Evolutionary conservation across 2,113 vertebrate species (phyloP), one percentile per base, ranked within the genome.

Genomic region (Notothenia rossii): DNA sequence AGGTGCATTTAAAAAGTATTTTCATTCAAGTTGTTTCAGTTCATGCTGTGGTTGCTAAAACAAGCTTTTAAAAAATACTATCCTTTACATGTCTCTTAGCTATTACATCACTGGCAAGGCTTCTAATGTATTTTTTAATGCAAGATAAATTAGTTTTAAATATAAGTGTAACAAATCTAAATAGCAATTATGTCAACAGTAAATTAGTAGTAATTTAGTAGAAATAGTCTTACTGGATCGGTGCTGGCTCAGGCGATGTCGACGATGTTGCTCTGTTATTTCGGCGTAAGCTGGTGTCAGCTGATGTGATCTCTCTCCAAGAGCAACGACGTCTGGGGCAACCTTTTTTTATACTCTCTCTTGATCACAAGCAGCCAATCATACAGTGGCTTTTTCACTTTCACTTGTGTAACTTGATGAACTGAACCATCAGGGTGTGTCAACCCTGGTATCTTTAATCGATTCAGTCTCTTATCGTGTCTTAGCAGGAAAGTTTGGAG

Each of bases 401-500:
- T 29, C 25, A 29, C 25, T 29, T 29, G 25, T 29, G 25, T 29
- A 29, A 29, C 25, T 3, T 29, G 25, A 29, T 29, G 29, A 29
- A 29, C 3, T 40, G 36, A 25, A 25, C 25, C 25, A 25, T 25
- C 25, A 25, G 25, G 25, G 25, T 25, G 25, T 25, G 25, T 25
- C 25, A 25, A 25, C 25, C 25, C 25, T 25, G 25, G 25, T 25
- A 25, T 25, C 2, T 25, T 3, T 25, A 3, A 25, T 25, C 25
- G 25, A 25, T 3, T 25, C 25, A 25, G 25, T 25, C 25, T 25
- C 2, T 22, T 45, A 4, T 40, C 36, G 98, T 99, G 98, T 99
- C 98, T 76, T 97, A 98, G 79, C 90, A 99, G 89, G 98, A 99
- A 86, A 99, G 97, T 84, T 94, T 99, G 89, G 98, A 99, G 93